Evolutionary conservation across 1,140 invertebrate species (phyloP).

Genomic region (Ooceraea biroi): DNA sequence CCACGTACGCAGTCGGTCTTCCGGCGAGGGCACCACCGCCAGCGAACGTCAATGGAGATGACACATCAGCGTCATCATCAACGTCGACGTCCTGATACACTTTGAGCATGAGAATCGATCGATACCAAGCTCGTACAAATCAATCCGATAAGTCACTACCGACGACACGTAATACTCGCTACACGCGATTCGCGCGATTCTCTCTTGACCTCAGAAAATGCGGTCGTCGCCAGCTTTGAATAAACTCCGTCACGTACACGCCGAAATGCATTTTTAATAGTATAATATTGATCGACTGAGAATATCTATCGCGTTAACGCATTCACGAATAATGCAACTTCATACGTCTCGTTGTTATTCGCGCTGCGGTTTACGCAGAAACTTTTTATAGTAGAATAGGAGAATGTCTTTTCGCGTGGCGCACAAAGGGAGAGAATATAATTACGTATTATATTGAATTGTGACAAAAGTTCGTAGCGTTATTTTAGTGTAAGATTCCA

Average conservation of each 20-base stretch:
- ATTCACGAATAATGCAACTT: not conserved
- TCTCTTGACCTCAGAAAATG: constrained; percentile 11
- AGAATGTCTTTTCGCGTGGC: not conserved
- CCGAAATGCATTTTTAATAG: constrained; percentile 16
- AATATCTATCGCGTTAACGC: not conserved
- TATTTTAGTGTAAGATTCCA: no score
- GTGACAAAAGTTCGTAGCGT: no score
- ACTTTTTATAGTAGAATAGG: not conserved
- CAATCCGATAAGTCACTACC: constrained; percentile 71
- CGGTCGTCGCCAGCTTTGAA: not conserved
- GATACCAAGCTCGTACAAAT: constrained; percentile 67
- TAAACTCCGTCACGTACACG: not conserved
- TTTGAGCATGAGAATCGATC: constrained; percentile 56
- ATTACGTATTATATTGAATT: no score
- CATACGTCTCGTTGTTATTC: not conserved
- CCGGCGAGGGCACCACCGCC: constrained; percentile 42
- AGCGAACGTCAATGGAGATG: constrained; percentile 37
- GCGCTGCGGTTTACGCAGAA: not conserved
- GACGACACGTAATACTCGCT: constrained; percentile 54
- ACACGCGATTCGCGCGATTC: constrained; percentile 20
- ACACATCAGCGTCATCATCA: constrained; percentile 58
- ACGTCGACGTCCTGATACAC: constrained; percentile 66
- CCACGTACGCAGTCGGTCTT: constrained; percentile 58
- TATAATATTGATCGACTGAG: not conserved
- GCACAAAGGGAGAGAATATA: no score